These are phyloP conservation scores for Macaria liturata DNA, from an alignment of 2,888 invertebrate genomes.

Conservation along the genomic window DNA sequence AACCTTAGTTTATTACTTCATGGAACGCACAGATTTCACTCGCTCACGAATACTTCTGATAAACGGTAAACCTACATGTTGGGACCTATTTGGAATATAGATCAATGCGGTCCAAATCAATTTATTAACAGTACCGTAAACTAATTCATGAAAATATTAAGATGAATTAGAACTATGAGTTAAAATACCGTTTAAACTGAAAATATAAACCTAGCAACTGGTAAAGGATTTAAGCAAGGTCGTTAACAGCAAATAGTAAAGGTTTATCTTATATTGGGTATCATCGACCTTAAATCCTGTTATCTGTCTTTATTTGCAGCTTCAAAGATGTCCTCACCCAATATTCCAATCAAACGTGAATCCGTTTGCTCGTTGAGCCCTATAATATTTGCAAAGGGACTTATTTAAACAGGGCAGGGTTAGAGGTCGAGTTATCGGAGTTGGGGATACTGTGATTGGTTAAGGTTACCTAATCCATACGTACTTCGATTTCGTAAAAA, in stretches of 20 bases:
- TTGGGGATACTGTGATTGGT: no score
- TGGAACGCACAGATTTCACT: conserved; percentile 43
- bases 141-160: not conserved
- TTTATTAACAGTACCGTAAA: not conserved
- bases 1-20: conserved; percentile 56
- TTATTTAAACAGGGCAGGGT: conserved; percentile 11
- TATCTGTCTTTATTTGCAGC: not conserved
- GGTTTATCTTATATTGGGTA: no score
- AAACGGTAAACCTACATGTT: conserved; percentile 56
- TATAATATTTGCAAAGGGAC: conserved; percentile 23
- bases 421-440: no score
- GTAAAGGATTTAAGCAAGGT: no score
- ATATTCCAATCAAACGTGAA: conserved; percentile 22
- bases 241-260: no score
- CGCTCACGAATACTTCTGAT: conserved; percentile 55
- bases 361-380: conserved; percentile 8
- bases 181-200: no score
- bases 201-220: no score
- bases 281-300: no score
- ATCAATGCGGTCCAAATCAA: not conserved
- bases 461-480: no score
- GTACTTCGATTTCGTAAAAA: no score
- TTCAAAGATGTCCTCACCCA: conserved; percentile 15
- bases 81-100: conserved; percentile 20
- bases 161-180: no score